Evolutionary conservation across 2,113 vertebrate genomes (phyloP).

Genomic region (Ondatra zibethicus): DNA sequence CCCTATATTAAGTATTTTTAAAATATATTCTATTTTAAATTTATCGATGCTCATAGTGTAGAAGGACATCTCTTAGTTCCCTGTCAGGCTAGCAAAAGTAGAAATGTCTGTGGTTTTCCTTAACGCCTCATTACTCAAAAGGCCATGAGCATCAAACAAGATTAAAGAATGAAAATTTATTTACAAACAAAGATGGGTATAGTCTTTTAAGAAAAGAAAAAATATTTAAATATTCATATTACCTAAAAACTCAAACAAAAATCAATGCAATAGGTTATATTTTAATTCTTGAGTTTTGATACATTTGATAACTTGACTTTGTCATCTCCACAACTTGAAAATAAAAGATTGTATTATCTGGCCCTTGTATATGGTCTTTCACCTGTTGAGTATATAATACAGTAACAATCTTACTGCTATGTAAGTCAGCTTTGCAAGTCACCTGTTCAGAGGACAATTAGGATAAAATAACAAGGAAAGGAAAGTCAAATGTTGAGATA

Average conservation of each 20-base stretch:
- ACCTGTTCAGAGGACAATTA: not conserved
- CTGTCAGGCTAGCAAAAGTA: not conserved
- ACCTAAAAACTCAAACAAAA: not conserved
- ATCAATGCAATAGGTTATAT: not conserved
- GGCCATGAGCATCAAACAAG: not conserved
- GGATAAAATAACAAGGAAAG: not conserved
- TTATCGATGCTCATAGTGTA: not conserved
- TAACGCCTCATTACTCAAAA: not conserved
- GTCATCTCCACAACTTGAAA: not conserved
- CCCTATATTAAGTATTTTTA: not conserved
- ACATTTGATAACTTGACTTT: not conserved
- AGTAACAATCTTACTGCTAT: not conserved
- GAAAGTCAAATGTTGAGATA: not conserved
- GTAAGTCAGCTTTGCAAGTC: not conserved
- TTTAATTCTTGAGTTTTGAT: not conserved
- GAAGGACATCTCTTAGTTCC: not conserved
- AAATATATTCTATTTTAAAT: not conserved
- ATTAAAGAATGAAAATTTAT: not conserved
- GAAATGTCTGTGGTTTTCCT: not conserved
- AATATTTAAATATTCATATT: not conserved
- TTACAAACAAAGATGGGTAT: not conserved
- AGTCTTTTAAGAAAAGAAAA: not conserved
- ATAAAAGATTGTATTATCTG: not conserved
- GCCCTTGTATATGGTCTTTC: not conserved
- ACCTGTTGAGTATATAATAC: not conserved